Base-by-base conservation (phyloP, 2,888 invertebrate species). In the Drosophila flavopinicola region DNA sequence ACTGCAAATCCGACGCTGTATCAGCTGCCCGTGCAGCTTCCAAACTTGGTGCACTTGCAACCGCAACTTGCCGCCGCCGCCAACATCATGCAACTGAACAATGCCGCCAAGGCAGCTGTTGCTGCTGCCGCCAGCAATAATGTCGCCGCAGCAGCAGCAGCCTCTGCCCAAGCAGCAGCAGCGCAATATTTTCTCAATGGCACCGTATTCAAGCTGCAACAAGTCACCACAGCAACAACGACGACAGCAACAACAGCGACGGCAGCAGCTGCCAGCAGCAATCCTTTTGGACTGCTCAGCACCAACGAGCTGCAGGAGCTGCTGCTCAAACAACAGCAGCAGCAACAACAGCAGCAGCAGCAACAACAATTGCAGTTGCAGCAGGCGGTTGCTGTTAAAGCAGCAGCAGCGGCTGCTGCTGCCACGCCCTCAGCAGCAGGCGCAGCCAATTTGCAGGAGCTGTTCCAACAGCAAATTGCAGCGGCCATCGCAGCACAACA, bases 31-130 rank as follows among this genome's bases (percentile, higher is more conserved):
- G 90, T 94, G 39, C 92, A 94, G 87, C 90, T 94, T 89, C 93
- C 94, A 75, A 94, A 94, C 91, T 91, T 94, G 63, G 93, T 94
- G 72, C 94, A 94, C 91, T 92, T 94, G 91, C 94, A 93, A 57
- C 93, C 93, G 84, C 88, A 94, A 57, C 92, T 94, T 90, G 91
- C 93, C 4, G 85, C 88, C 89, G 90, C 90, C 17, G 92, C 93
- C 58, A 90, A 89, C 41, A 93, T 89, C 4, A 93, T 88, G 89
- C 90, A 89, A 23, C 66, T 89, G 39, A 88, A 86, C 53, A 71
- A 86, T 25, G 88, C 86, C 17, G 88, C 89, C n/a, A 85, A 85
- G n/a, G 78, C 92, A 91, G 78, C 82, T 35, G 79, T 84, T 30
- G 75, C 89, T 15, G 77, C 86, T 1, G 82, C 88, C 10, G 77